A percentile compares a stretch with the other conserved stretches of the same genome.
Conservation (phyloP, 2,888 invertebrate species). For the Drosophila mimetica region DNA sequence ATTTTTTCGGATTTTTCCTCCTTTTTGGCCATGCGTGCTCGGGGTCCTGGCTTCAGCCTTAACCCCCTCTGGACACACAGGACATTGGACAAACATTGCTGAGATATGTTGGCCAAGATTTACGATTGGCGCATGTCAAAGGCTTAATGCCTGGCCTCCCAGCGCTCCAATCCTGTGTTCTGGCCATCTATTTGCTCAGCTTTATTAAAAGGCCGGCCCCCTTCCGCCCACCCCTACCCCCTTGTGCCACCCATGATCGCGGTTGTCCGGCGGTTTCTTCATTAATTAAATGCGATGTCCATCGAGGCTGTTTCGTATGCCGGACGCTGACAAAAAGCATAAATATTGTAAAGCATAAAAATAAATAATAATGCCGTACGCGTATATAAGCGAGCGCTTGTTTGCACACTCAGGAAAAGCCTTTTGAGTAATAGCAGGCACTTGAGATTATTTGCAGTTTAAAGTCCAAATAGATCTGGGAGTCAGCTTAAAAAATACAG, state of each 20-base stretch:
- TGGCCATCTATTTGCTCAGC: conserved; percentile 64
- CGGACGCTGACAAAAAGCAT: conserved; percentile 68
- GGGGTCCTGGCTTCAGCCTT: conserved; percentile 6
- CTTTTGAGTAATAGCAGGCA: neutral
- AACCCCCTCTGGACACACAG: conserved; percentile 18
- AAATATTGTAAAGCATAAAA: conserved; percentile 76
- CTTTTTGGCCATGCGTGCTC: conserved; percentile 18
- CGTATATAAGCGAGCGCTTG: conserved; percentile 5
- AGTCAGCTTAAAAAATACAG: too few relatives aligned
- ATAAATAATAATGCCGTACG: conserved; percentile 62
- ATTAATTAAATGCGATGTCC: conserved; percentile 72
- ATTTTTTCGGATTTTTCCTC: conserved; percentile 36
- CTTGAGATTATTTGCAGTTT: neutral
- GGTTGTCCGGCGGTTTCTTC: conserved; percentile 62
- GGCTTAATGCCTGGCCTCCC: conserved; percentile 66
- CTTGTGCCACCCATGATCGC: conserved; percentile 18
- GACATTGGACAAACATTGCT: conserved; percentile 71
- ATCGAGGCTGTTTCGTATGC: conserved; percentile 62
- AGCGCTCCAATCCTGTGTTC: conserved; percentile 39
- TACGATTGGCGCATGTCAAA: conserved; percentile 82
- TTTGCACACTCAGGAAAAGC: conserved; percentile 7
- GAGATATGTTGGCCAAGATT: conserved; percentile 81
- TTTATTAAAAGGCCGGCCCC: conserved; percentile 59
- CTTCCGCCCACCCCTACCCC: neutral
- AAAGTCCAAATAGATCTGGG: too few relatives aligned